phyloP scores from a whole-genome alignment of 2,888 invertebrate species.

The Neoascia interrupta region DNA sequence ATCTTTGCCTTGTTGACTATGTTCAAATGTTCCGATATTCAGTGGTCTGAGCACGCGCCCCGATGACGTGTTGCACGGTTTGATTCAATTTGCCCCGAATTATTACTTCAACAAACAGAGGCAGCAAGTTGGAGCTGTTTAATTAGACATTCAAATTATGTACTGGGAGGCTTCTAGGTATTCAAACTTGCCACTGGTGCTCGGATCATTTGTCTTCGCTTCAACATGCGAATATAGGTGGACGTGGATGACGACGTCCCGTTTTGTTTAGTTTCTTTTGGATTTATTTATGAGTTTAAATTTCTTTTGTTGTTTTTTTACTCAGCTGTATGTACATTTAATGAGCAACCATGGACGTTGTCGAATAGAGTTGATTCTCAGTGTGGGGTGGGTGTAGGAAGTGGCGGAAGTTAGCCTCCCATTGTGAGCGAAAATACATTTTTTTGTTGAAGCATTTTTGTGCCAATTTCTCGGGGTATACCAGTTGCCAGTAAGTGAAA shows the following conservation, averaged over 20 bases:
- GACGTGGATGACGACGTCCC: constrained; percentile 61
- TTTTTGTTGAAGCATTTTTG: constrained; percentile 37
- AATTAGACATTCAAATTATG: constrained; percentile 60
- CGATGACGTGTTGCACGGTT: constrained; percentile 55
- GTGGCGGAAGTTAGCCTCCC: constrained; percentile 36
- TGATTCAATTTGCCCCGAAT: constrained; percentile 41
- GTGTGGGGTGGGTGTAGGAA: constrained; percentile 1
- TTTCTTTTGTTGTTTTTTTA: constrained; percentile 57
- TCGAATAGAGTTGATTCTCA: constrained; percentile 35
- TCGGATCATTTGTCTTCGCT: constrained; percentile 57
- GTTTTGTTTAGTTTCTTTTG: constrained; percentile 57
- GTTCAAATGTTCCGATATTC: neutral
- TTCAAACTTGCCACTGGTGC: constrained; percentile 11
- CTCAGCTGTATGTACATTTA: constrained; percentile 45
- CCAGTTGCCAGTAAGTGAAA: constrained; percentile 54
- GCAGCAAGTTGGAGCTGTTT: constrained; percentile 33
- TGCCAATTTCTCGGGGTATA: constrained; percentile 41
- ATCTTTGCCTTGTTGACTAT: constrained; percentile 7
- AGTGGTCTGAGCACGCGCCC: constrained; percentile 50
- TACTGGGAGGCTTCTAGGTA: constrained; percentile 10
- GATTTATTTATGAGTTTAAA: constrained; percentile 57
- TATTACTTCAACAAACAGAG: constrained; percentile 48
- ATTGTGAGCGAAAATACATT: constrained; percentile 44
- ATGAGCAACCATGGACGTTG: constrained; percentile 47
- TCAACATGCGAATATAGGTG: constrained; percentile 60